Conservation (phyloP, 30 jellyfish, hydroid and myxozoan genomes). For the Cassiopea andromeda region DNA sequence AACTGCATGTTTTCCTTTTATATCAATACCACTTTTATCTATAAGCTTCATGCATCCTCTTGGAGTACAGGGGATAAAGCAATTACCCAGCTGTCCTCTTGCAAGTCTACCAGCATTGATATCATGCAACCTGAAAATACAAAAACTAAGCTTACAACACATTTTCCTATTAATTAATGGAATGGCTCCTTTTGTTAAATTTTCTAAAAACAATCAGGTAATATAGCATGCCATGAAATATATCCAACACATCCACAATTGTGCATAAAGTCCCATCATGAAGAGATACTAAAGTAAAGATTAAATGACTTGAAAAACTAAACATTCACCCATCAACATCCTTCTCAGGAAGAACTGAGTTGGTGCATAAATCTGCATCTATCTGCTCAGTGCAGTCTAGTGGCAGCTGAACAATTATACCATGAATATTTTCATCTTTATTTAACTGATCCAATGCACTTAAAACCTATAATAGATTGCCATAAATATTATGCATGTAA, state of each 20-base stretch:
- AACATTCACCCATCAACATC: slow-evolving; percentile 97
- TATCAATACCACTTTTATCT: slow-evolving; percentile 68
- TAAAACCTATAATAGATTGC: slow-evolving; percentile 55
- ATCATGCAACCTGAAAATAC: slow-evolving; percentile 79
- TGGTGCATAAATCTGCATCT: slow-evolving; percentile 87
- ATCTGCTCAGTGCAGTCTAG: slow-evolving; percentile 81
- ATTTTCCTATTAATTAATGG: too few relatives aligned
- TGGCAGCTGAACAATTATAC: slow-evolving; percentile 96
- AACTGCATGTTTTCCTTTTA: slow-evolving; percentile 93
- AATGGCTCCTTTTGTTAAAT: too few relatives aligned
- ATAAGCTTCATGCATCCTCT: slow-evolving; percentile 92
- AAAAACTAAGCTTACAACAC: neutral
- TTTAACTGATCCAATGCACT: slow-evolving; percentile 61
- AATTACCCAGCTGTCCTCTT: slow-evolving; percentile 82
- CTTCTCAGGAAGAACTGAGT: slow-evolving; percentile 93
- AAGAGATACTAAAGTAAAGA: too few relatives aligned
- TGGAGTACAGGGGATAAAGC: slow-evolving; percentile 96
- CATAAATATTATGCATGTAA: neutral
- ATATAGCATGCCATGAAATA: too few relatives aligned
- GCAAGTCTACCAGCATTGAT: slow-evolving; percentile 96
- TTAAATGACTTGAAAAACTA: too few relatives aligned
- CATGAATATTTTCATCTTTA: slow-evolving; percentile 86
- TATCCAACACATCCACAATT: too few relatives aligned
- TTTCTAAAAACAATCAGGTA: too few relatives aligned
- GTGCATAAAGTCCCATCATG: too few relatives aligned